Base-by-base conservation (phyloP, 1,140 invertebrate species). In the Watersipora subatra region DNA sequence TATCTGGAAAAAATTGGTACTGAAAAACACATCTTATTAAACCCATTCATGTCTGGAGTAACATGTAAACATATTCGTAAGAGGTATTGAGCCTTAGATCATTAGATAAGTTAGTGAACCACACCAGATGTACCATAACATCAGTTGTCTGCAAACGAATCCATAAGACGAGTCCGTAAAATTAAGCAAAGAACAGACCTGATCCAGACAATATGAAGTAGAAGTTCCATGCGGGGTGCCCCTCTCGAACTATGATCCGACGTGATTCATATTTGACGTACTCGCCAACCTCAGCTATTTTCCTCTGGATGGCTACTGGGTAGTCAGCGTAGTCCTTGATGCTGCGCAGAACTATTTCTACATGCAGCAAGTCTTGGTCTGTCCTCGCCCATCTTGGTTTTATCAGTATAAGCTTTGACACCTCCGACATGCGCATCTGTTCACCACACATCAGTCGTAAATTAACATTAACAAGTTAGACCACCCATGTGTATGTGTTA, bases 121-220 rank as follows among this genome's bases (percentile, higher is more conserved):
- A n/a, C n/a, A n/a, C n/a, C n/a, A n/a, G n/a, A n/a, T n/a, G n/a
- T n/a, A n/a, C n/a, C n/a, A n/a, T n/a, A n/a, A n/a, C n/a, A n/a
- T n/a, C n/a, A n/a, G n/a, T n/a, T n/a, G n/a, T n/a, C n/a, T n/a
- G n/a, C n/a, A n/a, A n/a, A n/a, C n/a, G n/a, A n/a, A n/a, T n/a
- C n/a, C n/a, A n/a, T n/a, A n/a, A n/a, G n/a, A n/a, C n/a, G n/a
- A n/a, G n/a, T n/a, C n/a, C n/a, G n/a, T n/a, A n/a, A n/a, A n/a
- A n/a, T n/a, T n/a, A n/a, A n/a, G n/a, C n/a, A n/a, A n/a, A n/a
- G n/a, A n/a, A 46, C 34, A 7, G 7, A 67, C 66, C 66, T 57
- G 64, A 25, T 3, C 67, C 67, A 24, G 67, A 68, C 28, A 68
- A 66, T 12, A 68, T 68, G 30, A 68, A 68, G 27, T 68, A 68